Evolutionary conservation across 2,113 vertebrate genomes (phyloP).

Genomic region (Hiodon tergisus): DNA sequence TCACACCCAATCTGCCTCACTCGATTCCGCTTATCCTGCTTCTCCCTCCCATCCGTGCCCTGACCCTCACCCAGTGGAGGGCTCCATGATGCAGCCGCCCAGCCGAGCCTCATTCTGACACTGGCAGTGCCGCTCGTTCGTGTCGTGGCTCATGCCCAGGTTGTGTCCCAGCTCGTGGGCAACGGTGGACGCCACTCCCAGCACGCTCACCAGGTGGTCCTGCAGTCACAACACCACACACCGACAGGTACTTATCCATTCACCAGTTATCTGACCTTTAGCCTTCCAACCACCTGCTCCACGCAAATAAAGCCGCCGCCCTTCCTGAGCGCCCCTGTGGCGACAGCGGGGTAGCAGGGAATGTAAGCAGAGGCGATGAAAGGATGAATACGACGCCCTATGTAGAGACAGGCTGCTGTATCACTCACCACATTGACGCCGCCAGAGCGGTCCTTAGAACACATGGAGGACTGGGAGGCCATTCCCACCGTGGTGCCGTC

Average conservation of each 20-base stretch:
- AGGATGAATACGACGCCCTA: background rate
- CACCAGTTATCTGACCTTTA: background rate
- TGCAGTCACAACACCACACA: slow-evolving; percentile 34
- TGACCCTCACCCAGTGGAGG: slow-evolving; percentile 71
- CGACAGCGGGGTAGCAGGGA: no score
- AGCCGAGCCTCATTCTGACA: slow-evolving; percentile 67
- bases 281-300: no score
- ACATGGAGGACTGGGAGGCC: slow-evolving; percentile 81
- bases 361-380: no score
- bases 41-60: background rate
- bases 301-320: background rate
- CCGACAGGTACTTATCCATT: background rate
- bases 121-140: slow-evolving; percentile 56
- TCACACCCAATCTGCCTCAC: background rate
- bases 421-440: slow-evolving; percentile 82
- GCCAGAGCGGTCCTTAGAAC: slow-evolving; percentile 74
- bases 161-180: slow-evolving; percentile 92
- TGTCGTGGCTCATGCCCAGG: slow-evolving; percentile 81
- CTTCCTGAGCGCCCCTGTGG: background rate
- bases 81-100: slow-evolving; percentile 89
- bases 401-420: background rate
- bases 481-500: slow-evolving; percentile 75
- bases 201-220: slow-evolving; percentile 79
- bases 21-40: background rate
- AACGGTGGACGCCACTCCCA: slow-evolving; percentile 80